These are phyloP conservation scores for Dolichomitus sp. DNA, from an alignment of 2,888 invertebrate genomes.

Conservation along the genomic window DNA sequence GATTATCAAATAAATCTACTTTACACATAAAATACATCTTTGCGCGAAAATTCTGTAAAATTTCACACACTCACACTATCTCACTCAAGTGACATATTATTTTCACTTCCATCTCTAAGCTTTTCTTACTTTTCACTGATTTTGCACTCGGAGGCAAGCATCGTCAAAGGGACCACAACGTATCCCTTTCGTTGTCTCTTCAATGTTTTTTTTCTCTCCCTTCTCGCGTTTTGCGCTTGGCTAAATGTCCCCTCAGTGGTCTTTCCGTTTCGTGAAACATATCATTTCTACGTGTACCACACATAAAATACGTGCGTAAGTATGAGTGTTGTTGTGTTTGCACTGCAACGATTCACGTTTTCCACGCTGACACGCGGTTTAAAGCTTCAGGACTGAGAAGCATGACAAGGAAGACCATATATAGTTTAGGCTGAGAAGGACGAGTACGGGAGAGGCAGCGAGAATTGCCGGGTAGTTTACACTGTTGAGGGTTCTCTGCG, in stretches of 20 bases:
- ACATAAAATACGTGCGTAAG: constrained; percentile 47
- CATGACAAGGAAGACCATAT: constrained; percentile 4
- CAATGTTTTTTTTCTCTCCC: constrained; percentile 62
- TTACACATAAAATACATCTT: background rate
- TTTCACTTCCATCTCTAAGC: constrained; percentile 1
- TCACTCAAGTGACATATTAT: background rate
- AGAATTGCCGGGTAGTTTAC: constrained; percentile 45
- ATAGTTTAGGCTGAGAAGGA: constrained; percentile 15
- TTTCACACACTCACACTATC: background rate
- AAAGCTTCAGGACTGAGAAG: constrained; percentile 9
- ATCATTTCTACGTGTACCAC: constrained; percentile 57
- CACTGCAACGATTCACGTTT: constrained; percentile 77
- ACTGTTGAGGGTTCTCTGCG: constrained; percentile 46
- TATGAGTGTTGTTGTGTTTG: constrained; percentile 55
- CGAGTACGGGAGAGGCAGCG: background rate
- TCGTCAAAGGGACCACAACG: constrained; percentile 58
- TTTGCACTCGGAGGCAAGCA: constrained; percentile 9
- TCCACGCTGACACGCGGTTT: constrained; percentile 67
- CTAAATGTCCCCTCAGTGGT: constrained; percentile 77
- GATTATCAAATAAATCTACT: no score
- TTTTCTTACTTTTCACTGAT: constrained; percentile 33
- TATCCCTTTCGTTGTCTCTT: constrained; percentile 55
- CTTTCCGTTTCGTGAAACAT: constrained; percentile 82
- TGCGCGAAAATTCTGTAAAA: background rate
- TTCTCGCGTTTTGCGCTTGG: constrained; percentile 73